phyloP scores from a whole-genome alignment of 2,797 vertebrate species.

The Lemur catta region DNA sequence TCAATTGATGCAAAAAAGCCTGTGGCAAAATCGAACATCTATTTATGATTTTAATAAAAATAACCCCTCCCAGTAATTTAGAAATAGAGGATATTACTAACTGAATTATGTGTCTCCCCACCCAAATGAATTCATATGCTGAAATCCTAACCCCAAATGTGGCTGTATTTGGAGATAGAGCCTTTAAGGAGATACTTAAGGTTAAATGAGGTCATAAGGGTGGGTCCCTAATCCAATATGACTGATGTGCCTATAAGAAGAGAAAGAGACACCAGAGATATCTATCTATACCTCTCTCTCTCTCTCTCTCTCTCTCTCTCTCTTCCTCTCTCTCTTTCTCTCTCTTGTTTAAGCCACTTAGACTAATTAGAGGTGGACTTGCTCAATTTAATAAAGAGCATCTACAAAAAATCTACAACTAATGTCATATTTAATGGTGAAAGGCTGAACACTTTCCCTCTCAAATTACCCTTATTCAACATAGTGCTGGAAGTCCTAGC shows the following conservation, averaged over 20 bases:
- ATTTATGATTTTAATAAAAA: background rate
- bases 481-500: background rate
- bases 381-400: background rate
- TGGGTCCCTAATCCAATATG: background rate
- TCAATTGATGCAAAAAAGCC: background rate
- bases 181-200: background rate
- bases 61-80: background rate
- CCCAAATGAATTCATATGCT: background rate
- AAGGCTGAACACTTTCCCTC: background rate
- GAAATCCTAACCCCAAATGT: background rate
- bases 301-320: too few relatives aligned
- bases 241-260: background rate
- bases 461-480: background rate
- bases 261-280: background rate
- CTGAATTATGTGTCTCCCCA: background rate
- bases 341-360: background rate
- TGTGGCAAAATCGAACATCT: slow-evolving; percentile 7
- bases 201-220: background rate
- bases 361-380: background rate
- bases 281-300: too few relatives aligned
- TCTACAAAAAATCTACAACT: background rate
- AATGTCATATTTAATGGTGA: background rate
- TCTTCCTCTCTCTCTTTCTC: too few relatives aligned
- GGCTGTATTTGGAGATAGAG: background rate
- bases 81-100: background rate